Conservation (phyloP, 2,113 vertebrate species). For the Candoia aspera region DNA sequence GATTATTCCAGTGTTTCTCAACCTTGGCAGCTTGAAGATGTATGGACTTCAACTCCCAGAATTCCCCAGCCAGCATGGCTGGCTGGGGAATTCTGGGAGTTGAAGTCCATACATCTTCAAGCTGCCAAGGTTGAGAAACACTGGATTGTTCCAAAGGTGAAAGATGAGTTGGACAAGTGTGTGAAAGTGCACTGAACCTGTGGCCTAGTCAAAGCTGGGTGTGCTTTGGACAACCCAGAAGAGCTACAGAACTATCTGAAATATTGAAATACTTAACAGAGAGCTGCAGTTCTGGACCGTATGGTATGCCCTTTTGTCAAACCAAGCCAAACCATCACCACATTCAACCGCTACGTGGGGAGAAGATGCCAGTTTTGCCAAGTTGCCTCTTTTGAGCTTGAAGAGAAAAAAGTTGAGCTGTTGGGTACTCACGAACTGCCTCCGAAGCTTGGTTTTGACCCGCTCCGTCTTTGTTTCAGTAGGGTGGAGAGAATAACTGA, state of each 20-base stretch:
- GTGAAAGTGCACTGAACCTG: accelerated
- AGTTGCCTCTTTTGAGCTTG: neutral
- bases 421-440: slow-evolving; percentile 86
- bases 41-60: too few relatives aligned
- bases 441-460: slow-evolving; percentile 83
- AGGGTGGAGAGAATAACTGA: slow-evolving; percentile 61
- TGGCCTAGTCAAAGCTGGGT: neutral
- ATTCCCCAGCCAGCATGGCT: too few relatives aligned
- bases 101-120: too few relatives aligned
- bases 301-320: neutral
- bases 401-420: neutral
- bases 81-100: too few relatives aligned
- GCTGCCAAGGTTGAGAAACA: too few relatives aligned
- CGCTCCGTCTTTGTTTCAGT: slow-evolving; percentile 63
- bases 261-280: neutral
- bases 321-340: neutral
- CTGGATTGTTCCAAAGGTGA: neutral
- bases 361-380: too few relatives aligned
- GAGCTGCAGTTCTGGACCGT: neutral
- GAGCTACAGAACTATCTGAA: too few relatives aligned
- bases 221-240: neutral
- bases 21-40: too few relatives aligned
- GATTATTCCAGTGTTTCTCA: neutral
- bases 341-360: too few relatives aligned
- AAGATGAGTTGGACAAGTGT: neutral